Percentiles rank a stretch among this genome's conserved stretches.
Conservation (phyloP, 2,113 vertebrate species). For the Coptodon rendalli region DNA sequence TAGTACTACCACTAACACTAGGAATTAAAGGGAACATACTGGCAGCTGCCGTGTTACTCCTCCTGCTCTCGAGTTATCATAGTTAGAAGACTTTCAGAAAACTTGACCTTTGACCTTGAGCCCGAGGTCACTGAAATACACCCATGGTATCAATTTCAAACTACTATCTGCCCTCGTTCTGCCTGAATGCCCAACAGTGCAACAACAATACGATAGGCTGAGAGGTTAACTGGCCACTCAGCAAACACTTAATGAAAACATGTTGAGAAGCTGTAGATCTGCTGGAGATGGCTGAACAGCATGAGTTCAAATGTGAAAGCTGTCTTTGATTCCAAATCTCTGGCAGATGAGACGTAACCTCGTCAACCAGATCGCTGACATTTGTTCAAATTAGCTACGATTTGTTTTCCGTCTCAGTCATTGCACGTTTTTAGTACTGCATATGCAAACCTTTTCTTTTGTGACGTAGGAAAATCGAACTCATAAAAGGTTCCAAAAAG, state of each 20-base stretch:
- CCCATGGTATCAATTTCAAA: neutral
- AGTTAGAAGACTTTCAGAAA: neutral
- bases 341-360: neutral
- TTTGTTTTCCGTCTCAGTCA: neutral
- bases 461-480: neutral
- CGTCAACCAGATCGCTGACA: neutral
- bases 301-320: neutral
- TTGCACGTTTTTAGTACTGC: neutral
- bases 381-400: neutral
- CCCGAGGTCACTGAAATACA: neutral
- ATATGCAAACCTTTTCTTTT: neutral
- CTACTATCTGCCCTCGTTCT: neutral
- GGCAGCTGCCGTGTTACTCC: neutral
- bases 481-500: neutral
- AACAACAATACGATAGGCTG: neutral
- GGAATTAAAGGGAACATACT: neutral
- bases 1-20: accelerated
- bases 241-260: neutral
- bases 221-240: neutral
- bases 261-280: neutral
- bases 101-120: neutral
- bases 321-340: neutral
- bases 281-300: neutral
- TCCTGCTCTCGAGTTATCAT: neutral
- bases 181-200: neutral